Base-by-base conservation (phyloP, 1,140 invertebrate species). In the Orius laevigatus region DNA sequence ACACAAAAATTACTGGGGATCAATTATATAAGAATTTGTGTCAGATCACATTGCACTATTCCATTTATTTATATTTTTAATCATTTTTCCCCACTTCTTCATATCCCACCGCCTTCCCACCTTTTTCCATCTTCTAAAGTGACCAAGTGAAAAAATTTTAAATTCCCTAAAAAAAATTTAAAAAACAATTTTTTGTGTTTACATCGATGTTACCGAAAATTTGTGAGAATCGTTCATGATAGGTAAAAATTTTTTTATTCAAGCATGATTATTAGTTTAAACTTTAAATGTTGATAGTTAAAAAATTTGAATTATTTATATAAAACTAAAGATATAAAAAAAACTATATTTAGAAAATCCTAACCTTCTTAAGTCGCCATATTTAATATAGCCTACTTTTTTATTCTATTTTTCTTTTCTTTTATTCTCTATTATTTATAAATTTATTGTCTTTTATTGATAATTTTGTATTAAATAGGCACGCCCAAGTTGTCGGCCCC, bases 351-450 rank as follows among this genome's bases (percentile, higher is more conserved):
- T 53, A 53, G 51, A 49, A 48, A 38, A 53, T 48, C 48, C 47
- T 53, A 53, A 53, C 51, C 51, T 53, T 53, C 40, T 49, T 45
- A 20, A 11, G 33, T 48, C 49, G 51, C 51, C 51, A 53, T 53
- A 35, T 53, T 53, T 53, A 53, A 49, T 53, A 41, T 53, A 53
- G 51, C 51, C 51, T 53, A 53, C 51, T 53, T 53, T 52, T 36
- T 14, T 14, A 20, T 20, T 34, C 8, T 15, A 33, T 36, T 12
- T 47, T 15, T 45, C 32, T 12, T 31, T 16, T n/a, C 25, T n/a
- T 19, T 31, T 45, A 15, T 43, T 18, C 41, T 8, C 14, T 6
- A 42, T 42, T 42, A 25, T 42, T 42, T 42, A 3, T 16, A n/a
- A 38, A 38, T 4, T 38, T 12, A 38, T 38, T n/a, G 3, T 38